These are phyloP conservation scores for Sylvia atricapilla DNA, from an alignment of 2,113 vertebrate species.

Conservation along the genomic window DNA sequence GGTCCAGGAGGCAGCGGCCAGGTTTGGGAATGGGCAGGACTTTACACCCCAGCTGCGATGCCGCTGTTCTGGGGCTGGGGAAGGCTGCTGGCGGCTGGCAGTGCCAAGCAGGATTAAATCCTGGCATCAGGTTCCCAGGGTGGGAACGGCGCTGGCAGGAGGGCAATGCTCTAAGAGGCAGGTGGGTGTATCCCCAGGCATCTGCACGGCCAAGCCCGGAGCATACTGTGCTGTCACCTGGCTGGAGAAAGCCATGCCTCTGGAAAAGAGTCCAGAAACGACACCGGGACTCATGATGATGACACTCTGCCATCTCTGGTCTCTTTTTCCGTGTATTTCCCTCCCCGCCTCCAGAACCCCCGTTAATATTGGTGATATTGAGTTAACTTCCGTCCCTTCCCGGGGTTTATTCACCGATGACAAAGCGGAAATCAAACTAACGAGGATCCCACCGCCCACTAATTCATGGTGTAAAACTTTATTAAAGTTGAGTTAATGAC, in stretches of 20 bases:
- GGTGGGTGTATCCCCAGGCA: neutral
- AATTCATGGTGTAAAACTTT: neutral
- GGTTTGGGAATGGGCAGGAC: neutral
- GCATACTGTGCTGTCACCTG: neutral
- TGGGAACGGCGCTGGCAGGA: neutral
- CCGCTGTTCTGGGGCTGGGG: accelerated
- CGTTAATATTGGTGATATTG: accelerated
- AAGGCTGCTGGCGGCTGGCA: neutral
- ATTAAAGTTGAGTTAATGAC: neutral
- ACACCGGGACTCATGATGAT: too few relatives aligned
- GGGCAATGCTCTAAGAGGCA: neutral
- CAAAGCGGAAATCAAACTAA: neutral
- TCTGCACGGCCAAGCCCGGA: neutral
- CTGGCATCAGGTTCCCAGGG: neutral
- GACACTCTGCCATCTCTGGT: accelerated
- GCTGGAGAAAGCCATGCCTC: neutral
- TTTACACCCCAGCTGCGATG: accelerated
- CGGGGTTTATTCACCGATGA: neutral
- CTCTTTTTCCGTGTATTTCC: neutral
- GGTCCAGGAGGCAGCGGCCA: neutral
- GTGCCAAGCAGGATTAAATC: neutral
- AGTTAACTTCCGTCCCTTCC: accelerated
- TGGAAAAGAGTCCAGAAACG: neutral
- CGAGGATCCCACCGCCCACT: neutral
- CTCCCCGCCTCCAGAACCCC: neutral